These are phyloP conservation scores for Ennomos fuscantarius DNA, from an alignment of 2,888 invertebrate species.

Conservation along the genomic window DNA sequence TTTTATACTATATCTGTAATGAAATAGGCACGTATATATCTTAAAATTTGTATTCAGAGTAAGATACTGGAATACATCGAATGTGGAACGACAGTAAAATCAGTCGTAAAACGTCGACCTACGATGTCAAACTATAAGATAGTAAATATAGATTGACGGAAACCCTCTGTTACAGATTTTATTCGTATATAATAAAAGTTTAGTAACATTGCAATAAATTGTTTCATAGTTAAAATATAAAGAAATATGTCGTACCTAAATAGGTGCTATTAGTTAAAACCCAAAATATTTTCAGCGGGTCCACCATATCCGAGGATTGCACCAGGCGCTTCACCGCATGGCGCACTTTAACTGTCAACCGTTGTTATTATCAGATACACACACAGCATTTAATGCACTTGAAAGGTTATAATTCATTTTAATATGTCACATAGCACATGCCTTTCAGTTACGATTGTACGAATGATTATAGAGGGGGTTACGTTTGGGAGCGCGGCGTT, in stretches of 20 bases:
- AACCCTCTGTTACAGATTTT: slow-evolving; percentile 41
- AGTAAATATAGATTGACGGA: slow-evolving; percentile 56
- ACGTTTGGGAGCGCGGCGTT: slow-evolving; percentile 35
- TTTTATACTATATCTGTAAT: too few species aligned
- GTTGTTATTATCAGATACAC: slow-evolving; percentile 55
- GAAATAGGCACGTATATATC: neutral
- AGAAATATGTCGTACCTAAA: slow-evolving; percentile 83
- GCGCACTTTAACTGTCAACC: slow-evolving; percentile 67
- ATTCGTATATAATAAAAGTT: slow-evolving; percentile 41
- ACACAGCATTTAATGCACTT: slow-evolving; percentile 44
- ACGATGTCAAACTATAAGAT: slow-evolving; percentile 50
- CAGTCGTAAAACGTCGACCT: slow-evolving; percentile 59
- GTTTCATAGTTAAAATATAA: neutral
- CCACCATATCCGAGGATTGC: slow-evolving; percentile 88
- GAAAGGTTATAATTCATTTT: slow-evolving; percentile 51
- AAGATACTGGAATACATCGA: slow-evolving; percentile 50
- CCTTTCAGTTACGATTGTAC: slow-evolving; percentile 46
- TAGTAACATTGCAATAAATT: slow-evolving; percentile 14
- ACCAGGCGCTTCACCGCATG: slow-evolving; percentile 78
- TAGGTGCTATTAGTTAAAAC: slow-evolving; percentile 94
- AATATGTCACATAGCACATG: slow-evolving; percentile 58
- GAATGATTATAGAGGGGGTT: slow-evolving; percentile 49
- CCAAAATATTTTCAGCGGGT: slow-evolving; percentile 93
- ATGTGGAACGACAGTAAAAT: slow-evolving; percentile 62
- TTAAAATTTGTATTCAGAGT: slow-evolving; percentile 48